A percentile compares a stretch with the other conserved stretches of the same genome.
Conservation (phyloP, 2,797 vertebrate species). For the Phaenicophaeus curvirostris region DNA sequence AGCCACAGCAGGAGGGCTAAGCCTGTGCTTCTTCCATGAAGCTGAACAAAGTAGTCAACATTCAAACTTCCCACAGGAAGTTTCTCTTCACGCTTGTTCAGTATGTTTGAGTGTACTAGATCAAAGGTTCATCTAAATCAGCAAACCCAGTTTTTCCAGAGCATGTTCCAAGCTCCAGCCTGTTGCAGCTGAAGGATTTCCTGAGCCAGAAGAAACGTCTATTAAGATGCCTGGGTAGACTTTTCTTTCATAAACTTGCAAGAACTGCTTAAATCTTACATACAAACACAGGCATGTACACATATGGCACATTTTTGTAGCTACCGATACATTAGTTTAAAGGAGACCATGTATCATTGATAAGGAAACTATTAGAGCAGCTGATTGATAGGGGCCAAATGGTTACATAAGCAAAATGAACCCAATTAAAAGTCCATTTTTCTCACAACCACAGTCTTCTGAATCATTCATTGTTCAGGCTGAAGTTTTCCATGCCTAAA, state of each 20-base stretch:
- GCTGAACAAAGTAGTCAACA: background rate
- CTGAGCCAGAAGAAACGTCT: background rate
- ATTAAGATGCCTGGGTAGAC: background rate
- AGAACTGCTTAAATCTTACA: background rate
- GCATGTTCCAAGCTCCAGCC: background rate
- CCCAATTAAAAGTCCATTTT: constrained; percentile 50
- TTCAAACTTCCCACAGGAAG: background rate
- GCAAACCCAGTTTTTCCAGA: constrained; percentile 28
- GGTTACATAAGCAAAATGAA: constrained; percentile 50
- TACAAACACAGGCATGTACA: background rate
- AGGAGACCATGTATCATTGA: background rate
- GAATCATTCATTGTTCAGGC: constrained; percentile 53
- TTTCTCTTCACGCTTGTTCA: background rate
- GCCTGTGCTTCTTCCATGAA: background rate
- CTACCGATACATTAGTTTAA: background rate
- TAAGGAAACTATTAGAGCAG: constrained; percentile 17
- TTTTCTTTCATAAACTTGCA: background rate
- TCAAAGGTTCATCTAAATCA: background rate
- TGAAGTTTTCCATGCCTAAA: constrained; percentile 61
- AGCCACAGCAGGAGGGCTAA: background rate
- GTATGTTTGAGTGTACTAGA: background rate
- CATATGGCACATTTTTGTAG: background rate
- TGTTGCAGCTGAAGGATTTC: background rate
- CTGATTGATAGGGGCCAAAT: background rate
- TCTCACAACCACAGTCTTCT: constrained; percentile 38